phyloP scores from a whole-genome alignment of 2,888 invertebrate species.

The Monochamus alternatus region DNA sequence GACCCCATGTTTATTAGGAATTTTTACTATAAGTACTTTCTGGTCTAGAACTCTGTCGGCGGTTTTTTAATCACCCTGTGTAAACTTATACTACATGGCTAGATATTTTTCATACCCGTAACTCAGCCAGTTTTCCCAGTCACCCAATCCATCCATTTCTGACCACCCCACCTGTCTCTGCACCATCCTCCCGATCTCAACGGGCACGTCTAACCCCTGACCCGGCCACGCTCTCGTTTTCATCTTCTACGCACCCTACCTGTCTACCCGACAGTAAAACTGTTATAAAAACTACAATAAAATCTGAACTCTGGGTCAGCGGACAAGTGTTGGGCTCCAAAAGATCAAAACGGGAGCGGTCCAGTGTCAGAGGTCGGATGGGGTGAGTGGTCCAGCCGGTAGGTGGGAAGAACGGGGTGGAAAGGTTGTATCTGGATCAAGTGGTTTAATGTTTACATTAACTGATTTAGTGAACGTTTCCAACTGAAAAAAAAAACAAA shows the following conservation, averaged over 20 bases:
- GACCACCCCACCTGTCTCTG: constrained; percentile 1
- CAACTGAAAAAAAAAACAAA: no score
- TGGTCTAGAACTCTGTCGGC: no score
- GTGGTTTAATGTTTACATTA: not conserved
- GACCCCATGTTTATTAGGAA: no score
- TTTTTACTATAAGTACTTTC: no score
- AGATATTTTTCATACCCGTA: no score
- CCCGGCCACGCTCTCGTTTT: constrained; percentile 40
- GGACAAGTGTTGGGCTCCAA: not conserved
- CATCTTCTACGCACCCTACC: constrained; percentile 39
- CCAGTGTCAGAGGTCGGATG: constrained; percentile 17
- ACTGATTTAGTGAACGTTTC: no score
- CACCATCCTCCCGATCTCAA: not conserved
- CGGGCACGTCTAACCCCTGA: constrained; percentile 35
- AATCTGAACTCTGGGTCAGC: constrained; percentile 25
- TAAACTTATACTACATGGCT: no score
- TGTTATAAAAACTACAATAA: constrained; percentile 14
- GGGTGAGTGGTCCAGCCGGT: constrained; percentile 42
- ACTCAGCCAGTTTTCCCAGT: no score
- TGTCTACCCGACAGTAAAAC: constrained; percentile 2
- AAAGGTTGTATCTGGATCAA: constrained; percentile 31
- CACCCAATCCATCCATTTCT: not conserved
- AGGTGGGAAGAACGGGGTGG: constrained; percentile 20
- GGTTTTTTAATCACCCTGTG: no score
- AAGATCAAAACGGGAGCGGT: constrained; percentile 29